Percentiles rank a stretch among this genome's conserved stretches.
Evolutionary conservation across 2,113 vertebrate species (phyloP).

Genomic region (Podilymbus podiceps): DNA sequence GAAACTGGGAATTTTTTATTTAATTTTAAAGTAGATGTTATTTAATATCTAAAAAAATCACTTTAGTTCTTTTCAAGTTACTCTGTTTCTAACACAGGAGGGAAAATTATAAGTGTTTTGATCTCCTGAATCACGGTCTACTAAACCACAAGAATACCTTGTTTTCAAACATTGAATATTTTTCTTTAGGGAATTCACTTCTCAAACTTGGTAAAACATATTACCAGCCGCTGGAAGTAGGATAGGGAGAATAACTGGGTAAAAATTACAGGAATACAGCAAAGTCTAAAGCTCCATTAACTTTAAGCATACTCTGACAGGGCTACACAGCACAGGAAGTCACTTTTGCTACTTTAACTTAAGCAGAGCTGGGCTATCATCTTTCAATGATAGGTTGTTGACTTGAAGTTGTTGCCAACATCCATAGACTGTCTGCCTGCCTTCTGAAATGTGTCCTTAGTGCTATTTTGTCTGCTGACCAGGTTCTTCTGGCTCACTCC

Average conservation of each 20-base stretch:
- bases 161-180: not conserved
- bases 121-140: not conserved
- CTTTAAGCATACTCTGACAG: not conserved
- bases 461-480: not conserved
- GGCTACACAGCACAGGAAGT: not conserved
- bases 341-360: not conserved
- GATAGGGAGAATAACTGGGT: not conserved
- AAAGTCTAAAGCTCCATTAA: not conserved
- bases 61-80: not conserved
- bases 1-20: not conserved
- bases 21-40: not conserved
- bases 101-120: not conserved
- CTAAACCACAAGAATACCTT: not conserved
- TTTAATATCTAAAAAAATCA: not conserved
- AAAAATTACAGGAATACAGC: not conserved
- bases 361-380: not conserved
- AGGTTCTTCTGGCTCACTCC: not conserved
- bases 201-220: not conserved
- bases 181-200: not conserved
- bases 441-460: not conserved
- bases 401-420: not conserved
- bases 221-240: not conserved
- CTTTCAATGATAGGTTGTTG: not conserved
- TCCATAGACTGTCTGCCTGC: not conserved
- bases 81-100: not conserved